Percentiles rank a stretch among this genome's conserved stretches.
These are phyloP conservation scores for Varecia variegata DNA, from an alignment of 2,797 vertebrate genomes.

Conservation along the genomic window DNA sequence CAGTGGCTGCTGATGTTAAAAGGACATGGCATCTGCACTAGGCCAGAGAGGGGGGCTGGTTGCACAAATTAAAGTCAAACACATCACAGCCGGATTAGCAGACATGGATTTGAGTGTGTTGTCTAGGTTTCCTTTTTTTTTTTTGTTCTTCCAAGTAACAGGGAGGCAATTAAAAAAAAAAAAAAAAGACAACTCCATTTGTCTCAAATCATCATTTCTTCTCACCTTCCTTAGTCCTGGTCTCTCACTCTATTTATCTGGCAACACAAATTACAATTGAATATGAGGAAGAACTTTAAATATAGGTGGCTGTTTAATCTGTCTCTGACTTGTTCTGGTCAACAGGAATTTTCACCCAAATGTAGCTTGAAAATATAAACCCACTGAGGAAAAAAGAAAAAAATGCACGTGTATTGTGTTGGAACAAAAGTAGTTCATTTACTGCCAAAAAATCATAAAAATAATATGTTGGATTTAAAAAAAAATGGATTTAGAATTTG, in stretches of 20 bases:
- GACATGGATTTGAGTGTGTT: slow-evolving; percentile 72
- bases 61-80: slow-evolving; percentile 93
- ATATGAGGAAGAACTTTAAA: slow-evolving; percentile 34
- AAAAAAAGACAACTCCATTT: slow-evolving; percentile 66
- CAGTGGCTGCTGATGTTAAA: slow-evolving; percentile 96
- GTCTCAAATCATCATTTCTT: slow-evolving; percentile 38
- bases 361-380: slow-evolving; percentile 56
- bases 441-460: slow-evolving; percentile 18
- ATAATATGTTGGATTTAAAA: not conserved
- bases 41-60: slow-evolving; percentile 88
- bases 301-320: slow-evolving; percentile 57
- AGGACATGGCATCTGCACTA: slow-evolving; percentile 95
- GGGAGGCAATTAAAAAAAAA: slow-evolving; percentile 68
- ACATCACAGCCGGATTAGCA: slow-evolving; percentile 83
- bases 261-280: slow-evolving; percentile 57
- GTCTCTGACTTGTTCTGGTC: slow-evolving; percentile 53
- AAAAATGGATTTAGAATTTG: slow-evolving; percentile 20
- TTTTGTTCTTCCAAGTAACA: slow-evolving; percentile 54
- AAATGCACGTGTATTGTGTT: not conserved
- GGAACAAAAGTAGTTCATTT: slow-evolving; percentile 58
- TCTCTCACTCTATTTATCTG: slow-evolving; percentile 58
- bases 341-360: slow-evolving; percentile 55
- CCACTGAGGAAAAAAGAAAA: slow-evolving; percentile 24
- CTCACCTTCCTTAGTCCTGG: not conserved
- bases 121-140: slow-evolving; percentile 46